Conservation (phyloP, 2,113 vertebrate species). For the Melanerpes formicivorus region DNA sequence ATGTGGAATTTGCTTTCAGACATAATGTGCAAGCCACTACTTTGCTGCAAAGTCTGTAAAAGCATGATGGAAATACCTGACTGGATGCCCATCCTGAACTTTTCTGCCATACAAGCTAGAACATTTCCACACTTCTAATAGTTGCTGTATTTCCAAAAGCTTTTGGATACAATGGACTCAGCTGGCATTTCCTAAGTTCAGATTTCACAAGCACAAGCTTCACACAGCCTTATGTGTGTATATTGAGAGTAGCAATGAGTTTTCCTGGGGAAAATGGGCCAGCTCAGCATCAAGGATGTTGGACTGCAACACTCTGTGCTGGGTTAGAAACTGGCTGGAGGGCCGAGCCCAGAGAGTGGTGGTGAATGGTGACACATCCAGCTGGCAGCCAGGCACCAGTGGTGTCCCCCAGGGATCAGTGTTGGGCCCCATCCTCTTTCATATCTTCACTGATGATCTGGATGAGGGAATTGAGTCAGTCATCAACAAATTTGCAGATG, state of each 20-base stretch:
- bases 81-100: background rate
- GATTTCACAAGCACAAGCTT: background rate
- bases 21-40: background rate
- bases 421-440: no score
- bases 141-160: background rate
- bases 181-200: background rate
- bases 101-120: background rate
- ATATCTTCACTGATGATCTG: no score
- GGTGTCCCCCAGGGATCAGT: no score
- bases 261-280: background rate
- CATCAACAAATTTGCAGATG: no score
- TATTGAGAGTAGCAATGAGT: background rate
- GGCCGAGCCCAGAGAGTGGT: no score
- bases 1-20: background rate
- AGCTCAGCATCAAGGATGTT: background rate
- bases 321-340: no score
- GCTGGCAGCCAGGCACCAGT: no score
- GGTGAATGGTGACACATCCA: no score
- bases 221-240: background rate
- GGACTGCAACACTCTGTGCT: no score
- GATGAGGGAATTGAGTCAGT: no score
- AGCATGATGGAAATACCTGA: background rate
- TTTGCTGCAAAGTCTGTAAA: background rate
- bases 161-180: background rate
- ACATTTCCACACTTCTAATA: background rate